Percentiles rank a stretch among this genome's conserved stretches.
phyloP scores from a whole-genome alignment of 2,888 invertebrate species.

The Polia nebulosa region DNA sequence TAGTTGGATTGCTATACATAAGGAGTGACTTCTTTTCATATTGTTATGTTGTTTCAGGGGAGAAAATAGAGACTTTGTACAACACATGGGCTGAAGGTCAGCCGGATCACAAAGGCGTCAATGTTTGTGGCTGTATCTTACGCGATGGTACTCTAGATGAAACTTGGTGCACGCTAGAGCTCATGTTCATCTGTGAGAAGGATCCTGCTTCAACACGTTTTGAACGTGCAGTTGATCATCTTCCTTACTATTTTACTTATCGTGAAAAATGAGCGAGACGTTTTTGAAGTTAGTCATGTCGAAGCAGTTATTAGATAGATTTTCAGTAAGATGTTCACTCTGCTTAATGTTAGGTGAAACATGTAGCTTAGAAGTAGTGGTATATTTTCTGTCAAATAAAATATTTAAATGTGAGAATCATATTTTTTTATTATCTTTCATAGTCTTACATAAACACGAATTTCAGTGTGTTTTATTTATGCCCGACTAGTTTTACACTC shows the following conservation, averaged over 20 bases:
- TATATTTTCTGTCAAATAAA: background rate
- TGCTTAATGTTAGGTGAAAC: background rate
- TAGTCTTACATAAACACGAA: background rate
- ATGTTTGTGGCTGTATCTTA: background rate
- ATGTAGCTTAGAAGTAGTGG: background rate
- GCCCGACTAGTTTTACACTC: background rate
- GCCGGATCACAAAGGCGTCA: background rate
- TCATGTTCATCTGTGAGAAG: conserved; percentile 13
- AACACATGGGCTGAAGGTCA: background rate
- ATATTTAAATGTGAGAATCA: background rate
- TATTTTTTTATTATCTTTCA: background rate
- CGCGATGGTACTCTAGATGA: background rate
- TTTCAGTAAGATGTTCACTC: too few relatives aligned
- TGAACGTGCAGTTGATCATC: background rate
- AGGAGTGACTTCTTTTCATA: too few relatives aligned
- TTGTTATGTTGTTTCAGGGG: conserved; percentile 11
- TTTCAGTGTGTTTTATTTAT: background rate
- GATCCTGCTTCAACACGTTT: conserved; percentile 3
- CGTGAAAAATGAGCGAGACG: background rate
- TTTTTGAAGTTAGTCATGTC: too few relatives aligned
- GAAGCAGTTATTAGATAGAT: background rate
- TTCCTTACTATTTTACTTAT: background rate
- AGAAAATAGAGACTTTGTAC: background rate
- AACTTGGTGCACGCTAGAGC: background rate
- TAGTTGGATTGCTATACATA: too few relatives aligned